phyloP scores from a whole-genome alignment of 2,797 vertebrate species.

The Pseudomugil tenellus region DNA sequence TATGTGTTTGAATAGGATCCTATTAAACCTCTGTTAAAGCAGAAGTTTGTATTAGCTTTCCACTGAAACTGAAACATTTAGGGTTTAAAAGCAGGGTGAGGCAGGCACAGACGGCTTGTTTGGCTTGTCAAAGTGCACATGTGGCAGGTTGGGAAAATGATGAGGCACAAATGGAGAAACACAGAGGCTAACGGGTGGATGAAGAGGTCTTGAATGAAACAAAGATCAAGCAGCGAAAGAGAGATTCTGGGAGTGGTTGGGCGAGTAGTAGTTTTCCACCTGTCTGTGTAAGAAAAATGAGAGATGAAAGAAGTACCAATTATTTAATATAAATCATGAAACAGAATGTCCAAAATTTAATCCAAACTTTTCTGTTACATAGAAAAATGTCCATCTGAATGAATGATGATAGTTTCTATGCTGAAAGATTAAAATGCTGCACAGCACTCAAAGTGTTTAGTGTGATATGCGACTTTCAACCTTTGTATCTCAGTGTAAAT shows the following conservation, averaged over 20 bases:
- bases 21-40: constrained; percentile 10
- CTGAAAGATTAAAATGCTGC: constrained; percentile 30
- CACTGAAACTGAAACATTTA: constrained; percentile 4
- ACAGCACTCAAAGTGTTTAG: constrained; percentile 40
- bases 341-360: background rate
- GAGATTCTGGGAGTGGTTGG: constrained; percentile 9
- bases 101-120: background rate
- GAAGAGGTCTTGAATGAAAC: constrained; percentile 21
- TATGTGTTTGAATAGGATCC: constrained; percentile 5
- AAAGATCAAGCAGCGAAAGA: background rate
- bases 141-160: background rate
- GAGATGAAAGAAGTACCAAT: background rate
- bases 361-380: background rate
- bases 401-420: constrained; percentile 46
- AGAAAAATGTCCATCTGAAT: background rate
- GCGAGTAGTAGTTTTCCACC: constrained; percentile 19
- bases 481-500: background rate
- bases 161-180: background rate
- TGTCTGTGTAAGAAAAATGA: background rate
- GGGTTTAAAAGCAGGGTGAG: background rate
- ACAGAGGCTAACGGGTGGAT: background rate
- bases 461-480: background rate
- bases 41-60: constrained; percentile 5
- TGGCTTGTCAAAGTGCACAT: constrained; percentile 7
- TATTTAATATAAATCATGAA: background rate